Evolutionary conservation across 1,140 invertebrate genomes (phyloP), one percentile per base, ranked within the genome.

Genomic region (Halesus radiatus): DNA sequence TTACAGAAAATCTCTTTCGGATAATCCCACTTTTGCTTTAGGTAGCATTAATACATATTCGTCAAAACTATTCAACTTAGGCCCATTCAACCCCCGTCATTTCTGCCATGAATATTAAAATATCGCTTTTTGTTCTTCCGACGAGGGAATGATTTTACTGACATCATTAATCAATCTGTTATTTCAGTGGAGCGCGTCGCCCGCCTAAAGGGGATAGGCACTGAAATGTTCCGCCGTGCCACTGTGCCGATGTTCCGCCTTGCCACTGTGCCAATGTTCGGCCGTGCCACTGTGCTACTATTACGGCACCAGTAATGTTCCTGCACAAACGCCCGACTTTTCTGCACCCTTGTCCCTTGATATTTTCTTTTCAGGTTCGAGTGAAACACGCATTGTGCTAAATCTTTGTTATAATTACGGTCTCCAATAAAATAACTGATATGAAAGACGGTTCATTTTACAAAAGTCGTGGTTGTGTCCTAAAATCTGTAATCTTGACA

Each of bases 121-220:
- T 52, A 58, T 78, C 32, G 53, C 64, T 74, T 73, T 76, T 68
- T 75, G 56, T 80, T 76, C 72, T 76, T 56, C 32, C 52, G 56
- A 66, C 72, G 29, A 20, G 62, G 58, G 73, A 79, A 82, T 79
- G 60, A 82, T 82, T 80, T 76, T 70, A 76, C 74, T 22, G 64
- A 54, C 45, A 45, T 73, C 81, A 82, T 82, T 82, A 82, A 82
- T 82, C 81, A 82, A 75, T 77, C 56, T 77, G 58, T 50, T 64
- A 66, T 75, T 78, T 18, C 68, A 79, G 66, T 32, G 58, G 66
- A 53, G 53, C 52, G 52, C 66, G 70, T 72, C 52, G 37, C 64
- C 22, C 56, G 60, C 53, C 32, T 18, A 16, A 4, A 50, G 53
- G 60, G 50, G 45, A 0, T 45, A 45, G 37, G 37, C 37, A 10